Evolutionary conservation across 2,888 invertebrate species (phyloP).

Genomic region (Molorchus minor): DNA sequence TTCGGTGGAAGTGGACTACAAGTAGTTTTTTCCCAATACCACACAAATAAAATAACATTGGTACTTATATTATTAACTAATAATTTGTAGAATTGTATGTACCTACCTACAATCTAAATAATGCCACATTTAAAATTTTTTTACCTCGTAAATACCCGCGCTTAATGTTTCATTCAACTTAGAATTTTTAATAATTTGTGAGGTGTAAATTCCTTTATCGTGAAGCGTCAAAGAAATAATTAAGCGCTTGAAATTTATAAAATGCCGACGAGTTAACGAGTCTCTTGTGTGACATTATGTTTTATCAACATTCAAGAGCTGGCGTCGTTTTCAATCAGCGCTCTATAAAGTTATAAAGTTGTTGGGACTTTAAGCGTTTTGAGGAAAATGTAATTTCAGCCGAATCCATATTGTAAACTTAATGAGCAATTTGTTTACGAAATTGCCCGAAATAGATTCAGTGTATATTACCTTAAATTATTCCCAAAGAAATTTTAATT

Average conservation of each 20-base stretch:
- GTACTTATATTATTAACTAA: too few relatives aligned
- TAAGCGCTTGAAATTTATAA: conserved; percentile 29
- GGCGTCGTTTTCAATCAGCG: conserved; percentile 41
- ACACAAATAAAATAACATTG: too few relatives aligned
- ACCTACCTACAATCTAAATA: too few relatives aligned
- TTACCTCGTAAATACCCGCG: neutral
- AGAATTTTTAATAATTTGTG: conserved; percentile 35
- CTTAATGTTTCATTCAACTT: neutral
- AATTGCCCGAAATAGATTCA: conserved; percentile 45
- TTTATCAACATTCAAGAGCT: conserved; percentile 36
- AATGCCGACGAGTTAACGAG: conserved; percentile 18
- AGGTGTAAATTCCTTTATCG: conserved; percentile 40
- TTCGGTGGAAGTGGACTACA: too few relatives aligned
- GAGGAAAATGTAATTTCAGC: conserved; percentile 41
- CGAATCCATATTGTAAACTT: conserved; percentile 44
- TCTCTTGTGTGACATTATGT: conserved; percentile 44
- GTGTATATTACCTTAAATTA: conserved; percentile 31
- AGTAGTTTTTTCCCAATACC: too few relatives aligned
- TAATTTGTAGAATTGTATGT: too few relatives aligned
- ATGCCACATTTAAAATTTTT: neutral
- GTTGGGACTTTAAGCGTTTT: conserved; percentile 34
- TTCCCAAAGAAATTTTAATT: conserved; percentile 42
- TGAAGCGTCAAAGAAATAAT: conserved; percentile 15
- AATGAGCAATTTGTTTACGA: conserved; percentile 51
- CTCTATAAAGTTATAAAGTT: conserved; percentile 40